Evolutionary conservation across 1,140 invertebrate species (phyloP).

Genomic region (Euwallacea fornicatus): DNA sequence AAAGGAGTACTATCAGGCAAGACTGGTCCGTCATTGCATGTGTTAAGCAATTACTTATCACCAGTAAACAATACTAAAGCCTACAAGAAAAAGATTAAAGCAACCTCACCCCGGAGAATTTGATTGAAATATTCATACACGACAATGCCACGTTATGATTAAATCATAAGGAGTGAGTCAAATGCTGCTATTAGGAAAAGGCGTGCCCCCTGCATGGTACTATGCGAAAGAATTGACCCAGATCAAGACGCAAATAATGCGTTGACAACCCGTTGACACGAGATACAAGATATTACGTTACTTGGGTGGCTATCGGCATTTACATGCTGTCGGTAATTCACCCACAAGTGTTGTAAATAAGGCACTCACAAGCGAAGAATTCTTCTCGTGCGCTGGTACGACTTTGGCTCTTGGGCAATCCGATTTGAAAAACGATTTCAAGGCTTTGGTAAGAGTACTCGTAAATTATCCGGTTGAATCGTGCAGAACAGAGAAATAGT

Average conservation of each 20-base stretch:
- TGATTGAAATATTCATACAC: constrained; percentile 2
- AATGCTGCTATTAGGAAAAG: constrained; percentile 23
- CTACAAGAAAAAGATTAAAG: not conserved
- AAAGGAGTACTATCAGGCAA: too few relatives aligned
- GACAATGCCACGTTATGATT: constrained; percentile 4
- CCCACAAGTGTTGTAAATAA: constrained; percentile 16
- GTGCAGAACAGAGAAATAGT: not conserved
- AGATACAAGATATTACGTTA: constrained; percentile 32
- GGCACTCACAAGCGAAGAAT: constrained; percentile 14
- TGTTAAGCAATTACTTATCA: not conserved
- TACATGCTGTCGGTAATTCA: constrained; percentile 13
- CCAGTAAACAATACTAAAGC: constrained; percentile 1
- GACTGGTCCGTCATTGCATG: too few relatives aligned
- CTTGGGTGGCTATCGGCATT: constrained; percentile 28
- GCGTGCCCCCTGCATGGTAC: constrained; percentile 14
- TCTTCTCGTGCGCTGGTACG: not conserved
- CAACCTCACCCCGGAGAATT: constrained; percentile 9
- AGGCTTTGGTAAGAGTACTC: not conserved
- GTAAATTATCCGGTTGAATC: constrained; percentile 2
- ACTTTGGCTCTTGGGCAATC: not conserved
- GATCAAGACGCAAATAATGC: constrained; percentile 28
- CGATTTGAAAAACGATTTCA: constrained; percentile 1
- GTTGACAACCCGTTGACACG: constrained; percentile 26
- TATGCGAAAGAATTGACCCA: constrained; percentile 27
- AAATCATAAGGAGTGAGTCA: constrained; percentile 21